A percentile compares a stretch with the other conserved stretches of the same genome.
Evolutionary conservation across 2,888 invertebrate species (phyloP).

Genomic region (Rosalia funebris): DNA sequence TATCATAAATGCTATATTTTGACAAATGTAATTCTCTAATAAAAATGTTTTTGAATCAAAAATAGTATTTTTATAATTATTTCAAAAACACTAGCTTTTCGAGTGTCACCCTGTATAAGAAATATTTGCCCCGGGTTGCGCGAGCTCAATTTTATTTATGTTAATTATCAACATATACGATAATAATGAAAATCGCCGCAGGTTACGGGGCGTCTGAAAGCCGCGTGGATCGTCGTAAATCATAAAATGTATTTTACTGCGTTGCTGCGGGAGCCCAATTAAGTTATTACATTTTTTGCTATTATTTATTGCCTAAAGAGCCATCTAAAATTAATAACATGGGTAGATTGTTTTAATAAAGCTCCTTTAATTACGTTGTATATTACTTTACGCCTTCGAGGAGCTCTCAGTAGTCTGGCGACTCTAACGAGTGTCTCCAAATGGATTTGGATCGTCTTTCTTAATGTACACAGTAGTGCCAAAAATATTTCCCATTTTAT

Average conservation of each 20-base stretch:
- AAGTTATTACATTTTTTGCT: conserved; percentile 12
- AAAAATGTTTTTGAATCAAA: too few relatives aligned
- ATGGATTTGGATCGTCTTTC: neutral
- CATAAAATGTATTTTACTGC: conserved; percentile 1
- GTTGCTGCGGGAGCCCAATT: conserved; percentile 11
- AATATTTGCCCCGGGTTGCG: neutral
- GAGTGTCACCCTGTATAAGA: too few relatives aligned
- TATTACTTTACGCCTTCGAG: neutral
- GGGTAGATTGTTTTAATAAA: neutral
- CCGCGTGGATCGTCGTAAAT: neutral
- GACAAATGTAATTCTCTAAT: too few relatives aligned
- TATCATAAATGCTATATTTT: too few relatives aligned
- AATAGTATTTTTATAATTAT: too few relatives aligned
- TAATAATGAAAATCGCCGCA: neutral
- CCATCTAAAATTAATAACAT: conserved; percentile 6
- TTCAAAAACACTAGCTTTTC: too few relatives aligned
- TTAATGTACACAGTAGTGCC: neutral
- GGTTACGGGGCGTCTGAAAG: neutral
- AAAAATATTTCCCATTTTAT: neutral
- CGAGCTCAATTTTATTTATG: neutral
- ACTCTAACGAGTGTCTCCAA: neutral
- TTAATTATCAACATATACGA: neutral
- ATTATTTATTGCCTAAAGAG: conserved; percentile 1
- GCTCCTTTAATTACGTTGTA: neutral
- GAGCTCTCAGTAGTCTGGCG: too few relatives aligned